Evolutionary conservation across 64 coral and sea anemone species (phyloP), one percentile per base, ranked within the genome.

Genomic region (Astreopora myriophthalma): DNA sequence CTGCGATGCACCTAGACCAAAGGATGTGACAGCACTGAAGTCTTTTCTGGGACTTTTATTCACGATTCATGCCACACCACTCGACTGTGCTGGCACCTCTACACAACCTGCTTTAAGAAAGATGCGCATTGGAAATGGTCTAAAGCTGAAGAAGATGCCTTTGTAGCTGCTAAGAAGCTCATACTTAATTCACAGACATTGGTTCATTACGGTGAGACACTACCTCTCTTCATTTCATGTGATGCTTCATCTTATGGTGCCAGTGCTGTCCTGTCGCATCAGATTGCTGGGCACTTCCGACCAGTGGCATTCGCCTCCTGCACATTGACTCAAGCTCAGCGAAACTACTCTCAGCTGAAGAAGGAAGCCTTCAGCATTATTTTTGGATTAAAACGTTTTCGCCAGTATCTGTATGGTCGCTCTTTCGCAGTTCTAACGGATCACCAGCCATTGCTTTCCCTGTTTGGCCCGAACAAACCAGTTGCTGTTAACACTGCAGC

Each of bases 241-340:
- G 77, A 77, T 94, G 63, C 92, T 26, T 94, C 84, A 42, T 87
- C 76, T 19, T 88, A 93, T 77, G 82, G 91, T 7, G 86, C 92
- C 69, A 51, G 92, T 38, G 85, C 76, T 57, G 85, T 93, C 24
- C 67, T 88, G 84, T 94, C 92, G 49, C 85, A 94, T 80, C 70
- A 60, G 3, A 87, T 93, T 73, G 52, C 80, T 66, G 82, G 70
- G 46, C 73, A 93, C 3, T 85, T 73, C 66, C 38, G 67, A 20
- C 83, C 83, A 22, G 37, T 93, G 12, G 80, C 52, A 0, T 93
- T 87, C 62, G 58, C 91, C 6, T 87, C 84, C 39, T 93, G 73
- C 52, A 60, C 90, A 4, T 36, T 85, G 68, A 85, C 79, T 3
- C 35, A 27, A 5, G 80, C 81, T 37, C 90, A 86, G 48, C 39